Conservation (phyloP, 2,888 invertebrate genomes). For the Anaspis maculata region DNA sequence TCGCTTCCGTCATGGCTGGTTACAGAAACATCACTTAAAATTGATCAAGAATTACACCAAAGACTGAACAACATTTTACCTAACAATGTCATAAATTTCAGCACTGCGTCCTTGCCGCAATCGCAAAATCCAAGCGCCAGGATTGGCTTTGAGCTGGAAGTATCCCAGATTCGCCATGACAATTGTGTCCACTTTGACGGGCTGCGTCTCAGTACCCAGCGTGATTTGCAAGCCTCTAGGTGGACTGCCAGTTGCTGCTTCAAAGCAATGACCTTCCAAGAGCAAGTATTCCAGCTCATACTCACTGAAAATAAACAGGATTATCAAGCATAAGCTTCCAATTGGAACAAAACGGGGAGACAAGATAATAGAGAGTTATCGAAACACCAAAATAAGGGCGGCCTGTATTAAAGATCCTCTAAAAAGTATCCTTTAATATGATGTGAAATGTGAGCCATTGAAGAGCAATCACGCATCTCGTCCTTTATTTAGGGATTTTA, state of each 20-base stretch:
- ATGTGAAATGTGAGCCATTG: no score
- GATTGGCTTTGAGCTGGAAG: slow-evolving; percentile 96
- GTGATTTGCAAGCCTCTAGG: slow-evolving; percentile 96
- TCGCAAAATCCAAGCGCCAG: slow-evolving; percentile 88
- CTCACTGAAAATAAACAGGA: slow-evolving; percentile 63
- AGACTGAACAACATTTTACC: slow-evolving; percentile 38
- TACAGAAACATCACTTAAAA: no score
- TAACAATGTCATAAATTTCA: slow-evolving; percentile 89
- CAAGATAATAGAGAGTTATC: no score
- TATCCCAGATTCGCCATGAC: slow-evolving; percentile 99
- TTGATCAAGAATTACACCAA: neutral
- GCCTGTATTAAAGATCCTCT: no score
- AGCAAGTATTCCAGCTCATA: slow-evolving; percentile 93
- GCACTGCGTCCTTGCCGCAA: slow-evolving; percentile 88
- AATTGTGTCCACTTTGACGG: slow-evolving; percentile 86
- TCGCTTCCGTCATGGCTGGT: slow-evolving; percentile 71
- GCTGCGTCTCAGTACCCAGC: slow-evolving; percentile 72
- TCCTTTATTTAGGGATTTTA: no score
- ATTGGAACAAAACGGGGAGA: no score
- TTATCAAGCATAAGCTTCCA: no score
- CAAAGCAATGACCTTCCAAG: slow-evolving; percentile 96
- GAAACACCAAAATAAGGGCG: no score
- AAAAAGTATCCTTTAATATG: no score
- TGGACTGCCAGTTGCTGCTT: slow-evolving; percentile 81
- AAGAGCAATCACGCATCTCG: no score